Evolutionary conservation across 2,797 vertebrate genomes (phyloP).

Genomic region (Picus viridis): DNA sequence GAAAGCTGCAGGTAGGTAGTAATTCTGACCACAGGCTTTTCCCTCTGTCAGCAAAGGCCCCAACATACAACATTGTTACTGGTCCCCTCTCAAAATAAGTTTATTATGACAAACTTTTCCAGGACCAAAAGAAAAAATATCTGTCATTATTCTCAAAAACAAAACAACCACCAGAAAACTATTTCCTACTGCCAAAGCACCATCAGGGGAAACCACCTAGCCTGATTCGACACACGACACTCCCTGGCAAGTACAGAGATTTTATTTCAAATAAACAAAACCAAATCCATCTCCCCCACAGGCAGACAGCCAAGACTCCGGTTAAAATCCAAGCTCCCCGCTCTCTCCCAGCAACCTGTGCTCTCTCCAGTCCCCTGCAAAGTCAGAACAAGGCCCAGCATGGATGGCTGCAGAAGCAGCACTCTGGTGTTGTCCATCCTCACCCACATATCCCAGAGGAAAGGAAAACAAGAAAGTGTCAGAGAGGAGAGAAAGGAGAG

Average conservation of each 20-base stretch:
- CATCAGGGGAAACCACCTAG: background rate
- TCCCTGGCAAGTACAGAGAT: background rate
- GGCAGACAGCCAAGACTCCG: background rate
- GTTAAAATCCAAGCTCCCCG: fast-evolving
- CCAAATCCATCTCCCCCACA: background rate
- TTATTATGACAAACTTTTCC: background rate
- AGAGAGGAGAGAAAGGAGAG: background rate
- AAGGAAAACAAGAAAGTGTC: background rate
- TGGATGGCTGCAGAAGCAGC: background rate
- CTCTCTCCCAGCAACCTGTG: background rate
- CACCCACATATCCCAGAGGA: background rate
- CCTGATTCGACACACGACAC: background rate
- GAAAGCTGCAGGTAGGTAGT: background rate
- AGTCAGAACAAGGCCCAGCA: background rate
- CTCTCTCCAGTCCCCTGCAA: background rate
- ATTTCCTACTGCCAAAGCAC: background rate
- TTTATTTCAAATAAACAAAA: background rate
- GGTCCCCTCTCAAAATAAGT: background rate
- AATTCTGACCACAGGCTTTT: background rate
- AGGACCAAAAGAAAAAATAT: background rate
- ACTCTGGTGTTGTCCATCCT: background rate
- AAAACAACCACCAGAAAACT: background rate
- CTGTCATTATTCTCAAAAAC: background rate
- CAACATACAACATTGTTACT: background rate
- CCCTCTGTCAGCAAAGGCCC: background rate